Percentiles rank a stretch among this genome's conserved stretches.
Evolutionary conservation across 2,888 invertebrate species (phyloP).

Genomic region (Mythimna pallens): DNA sequence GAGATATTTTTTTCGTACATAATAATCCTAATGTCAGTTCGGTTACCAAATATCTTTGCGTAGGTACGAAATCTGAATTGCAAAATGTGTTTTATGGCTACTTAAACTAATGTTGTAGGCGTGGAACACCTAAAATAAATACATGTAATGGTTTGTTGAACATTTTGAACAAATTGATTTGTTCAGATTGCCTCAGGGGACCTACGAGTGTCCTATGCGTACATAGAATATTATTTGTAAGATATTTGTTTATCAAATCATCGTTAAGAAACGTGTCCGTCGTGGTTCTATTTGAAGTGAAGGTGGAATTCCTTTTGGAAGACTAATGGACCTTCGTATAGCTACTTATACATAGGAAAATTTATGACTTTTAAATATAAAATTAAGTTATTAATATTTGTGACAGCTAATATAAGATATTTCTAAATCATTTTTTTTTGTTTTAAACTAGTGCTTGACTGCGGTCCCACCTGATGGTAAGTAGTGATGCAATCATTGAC

Average conservation of each 20-base stretch:
- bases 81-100: constrained; percentile 57
- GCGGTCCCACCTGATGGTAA: no score
- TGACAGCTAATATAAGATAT: not conserved
- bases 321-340: constrained; percentile 17
- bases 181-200: constrained; percentile 32
- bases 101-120: constrained; percentile 50
- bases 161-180: constrained; percentile 33
- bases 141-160: constrained; percentile 29
- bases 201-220: constrained; percentile 8
- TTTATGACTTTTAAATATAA: not conserved
- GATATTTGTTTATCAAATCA: constrained; percentile 30
- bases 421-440: no score
- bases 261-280: constrained; percentile 20
- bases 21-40: constrained; percentile 54
- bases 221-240: constrained; percentile 5
- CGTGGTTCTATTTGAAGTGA: constrained; percentile 23
- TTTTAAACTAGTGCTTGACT: no score
- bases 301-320: constrained; percentile 25
- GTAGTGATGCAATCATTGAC: no score
- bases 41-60: constrained; percentile 50
- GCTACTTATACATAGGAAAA: not conserved
- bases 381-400: not conserved
- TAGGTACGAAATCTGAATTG: constrained; percentile 52
- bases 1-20: constrained; percentile 50
- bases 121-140: constrained; percentile 36